These are phyloP conservation scores for Leptopilina clavipes DNA, from an alignment of 1,140 invertebrate genomes.

Conservation along the genomic window DNA sequence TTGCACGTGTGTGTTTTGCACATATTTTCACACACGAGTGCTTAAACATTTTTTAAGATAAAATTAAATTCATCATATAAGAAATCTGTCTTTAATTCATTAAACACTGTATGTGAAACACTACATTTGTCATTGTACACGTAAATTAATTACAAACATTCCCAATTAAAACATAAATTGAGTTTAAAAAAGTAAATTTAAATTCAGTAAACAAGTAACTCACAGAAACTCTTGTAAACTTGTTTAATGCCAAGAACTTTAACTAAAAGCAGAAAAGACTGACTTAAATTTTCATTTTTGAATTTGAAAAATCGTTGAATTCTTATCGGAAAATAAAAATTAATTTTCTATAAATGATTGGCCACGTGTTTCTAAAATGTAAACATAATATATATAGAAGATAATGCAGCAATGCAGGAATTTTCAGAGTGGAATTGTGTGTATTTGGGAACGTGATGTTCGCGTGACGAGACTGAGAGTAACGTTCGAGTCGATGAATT, in stretches of 20 bases:
- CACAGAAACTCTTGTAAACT: too few relatives aligned
- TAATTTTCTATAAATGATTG: neutral
- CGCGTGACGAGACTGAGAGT: conserved; percentile 36
- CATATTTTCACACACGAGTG: neutral
- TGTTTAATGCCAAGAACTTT: too few relatives aligned
- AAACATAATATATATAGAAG: neutral
- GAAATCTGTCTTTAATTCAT: too few relatives aligned
- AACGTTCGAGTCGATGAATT: conserved; percentile 53
- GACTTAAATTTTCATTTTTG: too few relatives aligned
- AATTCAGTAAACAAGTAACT: too few relatives aligned
- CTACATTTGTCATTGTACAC: too few relatives aligned
- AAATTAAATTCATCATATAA: neutral
- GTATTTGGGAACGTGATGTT: conserved; percentile 15
- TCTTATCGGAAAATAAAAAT: neutral
- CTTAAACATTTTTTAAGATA: neutral
- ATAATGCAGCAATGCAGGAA: neutral
- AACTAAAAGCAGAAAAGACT: too few relatives aligned
- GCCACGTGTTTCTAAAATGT: neutral
- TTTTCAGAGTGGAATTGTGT: conserved; percentile 15
- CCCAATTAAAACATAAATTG: too few relatives aligned
- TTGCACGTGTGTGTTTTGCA: neutral
- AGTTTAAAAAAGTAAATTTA: too few relatives aligned
- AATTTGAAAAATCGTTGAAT: too few relatives aligned
- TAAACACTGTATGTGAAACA: too few relatives aligned
- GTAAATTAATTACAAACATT: too few relatives aligned